Evolutionary conservation across 1,140 invertebrate species (phyloP), one percentile per base, ranked within the genome.

Genomic region (Geopemphigus sp.): DNA sequence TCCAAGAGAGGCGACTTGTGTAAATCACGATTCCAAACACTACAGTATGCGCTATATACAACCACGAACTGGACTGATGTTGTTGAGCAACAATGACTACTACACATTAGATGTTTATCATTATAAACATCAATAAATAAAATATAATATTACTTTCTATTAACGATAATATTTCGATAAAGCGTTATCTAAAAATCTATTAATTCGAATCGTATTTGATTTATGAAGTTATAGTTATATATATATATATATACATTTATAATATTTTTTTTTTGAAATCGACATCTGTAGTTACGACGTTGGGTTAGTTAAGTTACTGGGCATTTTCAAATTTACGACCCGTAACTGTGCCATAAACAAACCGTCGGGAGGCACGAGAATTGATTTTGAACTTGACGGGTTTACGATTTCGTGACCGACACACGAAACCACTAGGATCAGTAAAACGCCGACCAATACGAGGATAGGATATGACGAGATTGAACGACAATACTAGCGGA

Each of bases 1-100:
- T 53, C 45, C 47, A 50, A 70, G 66, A 70, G 66, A 70, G 45
- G 45, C 22, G 22, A 74, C 72, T 74, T 74, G 72, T 74, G 53
- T 74, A 74, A 56, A 74, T 74, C 72, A 74, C 72, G 72, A 74
- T 74, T 74, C 54, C 17, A 5, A 57, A 74, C 72, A 57, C 72
- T 57, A 39, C 56, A 54, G 57, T 39, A 32, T 53, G 15, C 19
- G 17, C n/a, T 74, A 39, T 32, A 57, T 26, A 54, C 14, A n/a
- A 32, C 72, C 54, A 74, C 72, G 54, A 74, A 74, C 72, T 57
- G 72, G 72, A 56, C 26, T 29, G 54, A 57, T 74, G 54, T 54
- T 56, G 70, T 74, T 57, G 50, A 74, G 72, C 45, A 74, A 74
- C 72, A 70, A 70, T 70, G 24, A 26, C 66, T 26, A 70, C 47